Conservation (phyloP, 2,888 invertebrate species). For the Anoncus sp. region DNA sequence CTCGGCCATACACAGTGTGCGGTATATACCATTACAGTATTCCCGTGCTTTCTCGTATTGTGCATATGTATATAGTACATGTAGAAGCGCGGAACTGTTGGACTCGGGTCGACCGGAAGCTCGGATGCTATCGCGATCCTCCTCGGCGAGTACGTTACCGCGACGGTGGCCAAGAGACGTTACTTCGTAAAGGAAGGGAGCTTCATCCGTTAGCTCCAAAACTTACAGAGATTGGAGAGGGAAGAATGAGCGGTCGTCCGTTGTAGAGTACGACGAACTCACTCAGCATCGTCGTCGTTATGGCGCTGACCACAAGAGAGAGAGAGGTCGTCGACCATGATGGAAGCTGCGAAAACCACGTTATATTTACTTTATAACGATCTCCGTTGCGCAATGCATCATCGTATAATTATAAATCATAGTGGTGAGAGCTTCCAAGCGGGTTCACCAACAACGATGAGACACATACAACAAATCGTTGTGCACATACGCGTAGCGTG, state of each 20-base stretch:
- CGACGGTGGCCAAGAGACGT: conserved; percentile 46
- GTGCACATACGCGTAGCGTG: conserved; percentile 14
- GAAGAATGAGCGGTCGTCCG: conserved; percentile 6
- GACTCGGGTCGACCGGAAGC: conserved; percentile 53
- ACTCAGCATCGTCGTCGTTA: conserved; percentile 31
- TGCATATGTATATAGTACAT: too few species aligned
- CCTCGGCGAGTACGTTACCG: conserved; percentile 35
- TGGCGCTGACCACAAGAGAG: conserved; percentile 19
- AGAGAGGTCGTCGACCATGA: conserved; percentile 51
- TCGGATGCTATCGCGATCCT: conserved; percentile 51
- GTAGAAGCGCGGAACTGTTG: conserved; percentile 30
- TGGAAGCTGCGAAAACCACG: conserved; percentile 53
- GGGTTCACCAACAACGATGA: conserved; percentile 37
- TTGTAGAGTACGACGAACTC: conserved; percentile 35
- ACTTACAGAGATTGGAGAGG: conserved; percentile 35
- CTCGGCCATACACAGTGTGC: background rate
- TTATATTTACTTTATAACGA: conserved; percentile 73
- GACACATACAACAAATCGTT: conserved; percentile 42
- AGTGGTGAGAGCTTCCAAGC: conserved; percentile 14
- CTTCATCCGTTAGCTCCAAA: conserved; percentile 65
- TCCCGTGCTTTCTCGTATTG: background rate
- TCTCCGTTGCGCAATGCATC: conserved; percentile 61
- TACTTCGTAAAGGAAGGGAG: conserved; percentile 61
- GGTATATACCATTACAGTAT: background rate
- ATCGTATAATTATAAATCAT: conserved; percentile 72